These are phyloP conservation scores for Brachylomia viminalis DNA, from an alignment of 2,888 invertebrate species.

Conservation along the genomic window DNA sequence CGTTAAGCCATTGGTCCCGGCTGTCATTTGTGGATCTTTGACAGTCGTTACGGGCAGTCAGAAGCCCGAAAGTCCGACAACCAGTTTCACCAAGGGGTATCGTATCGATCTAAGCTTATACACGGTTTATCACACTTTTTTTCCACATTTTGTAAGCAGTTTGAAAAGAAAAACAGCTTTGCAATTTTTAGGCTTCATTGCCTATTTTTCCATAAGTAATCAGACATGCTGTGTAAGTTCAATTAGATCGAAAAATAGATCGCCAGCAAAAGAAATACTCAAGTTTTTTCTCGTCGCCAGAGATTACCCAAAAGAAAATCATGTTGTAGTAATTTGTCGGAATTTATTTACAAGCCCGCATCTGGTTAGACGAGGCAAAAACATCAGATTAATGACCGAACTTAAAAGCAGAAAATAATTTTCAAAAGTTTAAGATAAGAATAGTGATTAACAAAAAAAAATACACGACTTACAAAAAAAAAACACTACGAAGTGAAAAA, in stretches of 20 bases:
- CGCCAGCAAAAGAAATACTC: conserved; percentile 43
- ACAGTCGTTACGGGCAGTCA: too few species aligned
- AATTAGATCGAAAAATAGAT: conserved; percentile 47
- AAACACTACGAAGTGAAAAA: too few species aligned
- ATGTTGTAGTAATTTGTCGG: conserved; percentile 67
- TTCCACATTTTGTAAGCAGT: not conserved
- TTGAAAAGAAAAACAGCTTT: not conserved
- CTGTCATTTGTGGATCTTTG: too few species aligned
- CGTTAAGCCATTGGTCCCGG: too few species aligned
- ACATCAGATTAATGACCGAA: conserved; percentile 82
- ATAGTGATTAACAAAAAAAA: too few species aligned
- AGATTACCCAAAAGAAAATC: conserved; percentile 63
- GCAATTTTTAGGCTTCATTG: not conserved
- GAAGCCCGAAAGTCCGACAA: too few species aligned
- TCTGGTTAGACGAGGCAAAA: conserved; percentile 72
- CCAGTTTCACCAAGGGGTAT: too few species aligned
- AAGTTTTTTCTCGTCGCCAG: conserved; percentile 48
- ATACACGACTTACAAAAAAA: too few species aligned
- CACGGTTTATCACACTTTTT: not conserved
- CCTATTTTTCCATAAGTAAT: conserved; percentile 19
- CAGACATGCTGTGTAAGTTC: conserved; percentile 18
- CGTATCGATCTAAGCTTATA: not conserved
- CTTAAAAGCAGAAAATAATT: too few species aligned
- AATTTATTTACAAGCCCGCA: conserved; percentile 66
- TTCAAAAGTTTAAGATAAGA: too few species aligned